Percentiles rank a stretch among this genome's conserved stretches.
These are phyloP conservation scores for Sciurus carolinensis DNA, from an alignment of 2,797 vertebrate species.

Conservation along the genomic window DNA sequence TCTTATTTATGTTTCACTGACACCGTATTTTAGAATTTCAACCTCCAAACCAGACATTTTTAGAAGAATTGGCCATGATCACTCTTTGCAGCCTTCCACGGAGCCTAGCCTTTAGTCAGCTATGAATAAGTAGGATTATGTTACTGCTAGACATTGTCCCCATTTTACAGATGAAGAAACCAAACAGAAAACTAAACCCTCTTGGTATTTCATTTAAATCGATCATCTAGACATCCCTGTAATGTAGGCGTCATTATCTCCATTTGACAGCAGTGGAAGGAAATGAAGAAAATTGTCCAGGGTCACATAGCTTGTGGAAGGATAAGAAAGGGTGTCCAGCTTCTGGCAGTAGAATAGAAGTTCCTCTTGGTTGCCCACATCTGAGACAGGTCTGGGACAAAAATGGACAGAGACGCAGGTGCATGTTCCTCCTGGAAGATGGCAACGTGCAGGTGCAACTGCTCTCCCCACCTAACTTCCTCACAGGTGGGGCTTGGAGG, in stretches of 20 bases:
- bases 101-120: not conserved
- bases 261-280: not conserved
- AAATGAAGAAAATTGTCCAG: not conserved
- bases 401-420: not conserved
- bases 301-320: not conserved
- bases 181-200: not conserved
- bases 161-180: slow-evolving; percentile 16
- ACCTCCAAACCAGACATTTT: not conserved
- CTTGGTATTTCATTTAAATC: not conserved
- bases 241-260: not conserved
- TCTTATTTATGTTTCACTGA: not conserved
- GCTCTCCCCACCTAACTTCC: not conserved
- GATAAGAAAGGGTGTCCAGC: not conserved
- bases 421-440: not conserved
- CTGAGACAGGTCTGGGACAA: slow-evolving; percentile 1
- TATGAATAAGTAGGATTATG: not conserved
- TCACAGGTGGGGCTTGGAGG: not conserved
- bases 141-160: not conserved
- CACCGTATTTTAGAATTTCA: not conserved
- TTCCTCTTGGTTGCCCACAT: not conserved
- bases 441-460: not conserved
- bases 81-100: not conserved
- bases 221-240: not conserved
- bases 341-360: not conserved
- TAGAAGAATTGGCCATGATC: not conserved